Evolutionary conservation across 2,797 vertebrate species (phyloP).

Genomic region (Synaphobranchus kaupii): DNA sequence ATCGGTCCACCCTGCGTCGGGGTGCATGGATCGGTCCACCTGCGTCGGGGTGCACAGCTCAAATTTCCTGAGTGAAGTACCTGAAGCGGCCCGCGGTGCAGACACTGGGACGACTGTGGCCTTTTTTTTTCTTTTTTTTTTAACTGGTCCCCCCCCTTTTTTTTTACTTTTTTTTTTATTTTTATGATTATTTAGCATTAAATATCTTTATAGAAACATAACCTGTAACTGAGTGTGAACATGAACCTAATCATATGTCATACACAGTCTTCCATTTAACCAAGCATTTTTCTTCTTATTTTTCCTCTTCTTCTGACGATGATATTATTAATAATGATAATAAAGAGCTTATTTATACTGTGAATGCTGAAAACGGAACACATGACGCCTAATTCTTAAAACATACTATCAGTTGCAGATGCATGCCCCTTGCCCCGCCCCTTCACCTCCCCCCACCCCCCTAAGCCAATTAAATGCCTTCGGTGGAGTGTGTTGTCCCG

Average conservation of each 20-base stretch:
- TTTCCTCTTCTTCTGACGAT: neutral
- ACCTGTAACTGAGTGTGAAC: slow-evolving; percentile 86
- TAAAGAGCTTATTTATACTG: slow-evolving; percentile 95
- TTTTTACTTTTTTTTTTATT: too few species aligned
- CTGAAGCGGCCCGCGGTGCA: slow-evolving; percentile 82
- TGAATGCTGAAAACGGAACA: slow-evolving; percentile 83
- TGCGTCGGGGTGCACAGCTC: slow-evolving; percentile 81
- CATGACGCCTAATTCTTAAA: slow-evolving; percentile 84
- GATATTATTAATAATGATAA: slow-evolving; percentile 32
- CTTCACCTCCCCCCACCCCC: slow-evolving; percentile 15
- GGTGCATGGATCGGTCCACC: slow-evolving; percentile 38
- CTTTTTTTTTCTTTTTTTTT: too few species aligned
- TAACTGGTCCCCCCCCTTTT: too few species aligned
- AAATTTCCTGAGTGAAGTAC: slow-evolving; percentile 97
- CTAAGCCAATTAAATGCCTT: slow-evolving; percentile 49
- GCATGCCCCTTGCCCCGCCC: slow-evolving; percentile 73
- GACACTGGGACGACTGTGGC: slow-evolving; percentile 81
- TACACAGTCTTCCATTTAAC: slow-evolving; percentile 82
- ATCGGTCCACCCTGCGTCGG: too few species aligned
- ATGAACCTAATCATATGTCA: slow-evolving; percentile 84
- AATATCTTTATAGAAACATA: slow-evolving; percentile 72
- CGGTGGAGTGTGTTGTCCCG: slow-evolving; percentile 46
- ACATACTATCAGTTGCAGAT: slow-evolving; percentile 83
- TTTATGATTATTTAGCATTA: slow-evolving; percentile 70
- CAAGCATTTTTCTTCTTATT: slow-evolving; percentile 73